phyloP scores from a whole-genome alignment of 2,797 vertebrate genomes.

The Xenopus petersii region DNA sequence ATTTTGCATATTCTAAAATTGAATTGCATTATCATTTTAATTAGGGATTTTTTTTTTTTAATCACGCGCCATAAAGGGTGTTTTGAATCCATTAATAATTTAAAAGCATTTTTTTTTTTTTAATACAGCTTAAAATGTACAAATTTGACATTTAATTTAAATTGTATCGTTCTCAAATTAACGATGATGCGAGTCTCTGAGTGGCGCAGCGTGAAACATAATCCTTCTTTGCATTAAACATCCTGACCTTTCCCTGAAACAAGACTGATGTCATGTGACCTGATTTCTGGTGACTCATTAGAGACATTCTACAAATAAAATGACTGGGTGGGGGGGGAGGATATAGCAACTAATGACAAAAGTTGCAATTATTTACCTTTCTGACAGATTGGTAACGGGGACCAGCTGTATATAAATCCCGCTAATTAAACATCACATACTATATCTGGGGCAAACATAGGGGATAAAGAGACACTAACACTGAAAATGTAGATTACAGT shows the following conservation, averaged over 20 bases:
- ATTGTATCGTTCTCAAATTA: not conserved
- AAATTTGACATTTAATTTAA: not conserved
- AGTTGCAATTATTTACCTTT: not conserved
- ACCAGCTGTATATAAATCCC: not conserved
- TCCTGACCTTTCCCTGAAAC: slow-evolving; percentile 1
- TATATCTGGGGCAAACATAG: not conserved
- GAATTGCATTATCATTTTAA: not conserved
- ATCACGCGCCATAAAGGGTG: not conserved
- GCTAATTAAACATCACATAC: not conserved
- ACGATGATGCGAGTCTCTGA: not conserved
- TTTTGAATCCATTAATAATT: not conserved
- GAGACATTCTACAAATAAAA: not conserved
- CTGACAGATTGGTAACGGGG: no score
- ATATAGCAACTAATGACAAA: not conserved
- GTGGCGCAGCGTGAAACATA: not conserved
- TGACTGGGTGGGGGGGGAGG: not conserved
- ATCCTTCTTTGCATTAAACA: not conserved
- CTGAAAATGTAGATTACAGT: no score
- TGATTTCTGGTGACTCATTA: slow-evolving; percentile 1
- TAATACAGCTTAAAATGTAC: not conserved
- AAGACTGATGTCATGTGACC: slow-evolving; percentile 1
- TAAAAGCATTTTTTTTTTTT: not conserved
- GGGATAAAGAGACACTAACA: no score
- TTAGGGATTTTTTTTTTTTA: not conserved
- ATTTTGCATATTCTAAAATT: no score